phyloP scores from a whole-genome alignment of 2,797 vertebrate genomes.

The Salmo trutta region DNA sequence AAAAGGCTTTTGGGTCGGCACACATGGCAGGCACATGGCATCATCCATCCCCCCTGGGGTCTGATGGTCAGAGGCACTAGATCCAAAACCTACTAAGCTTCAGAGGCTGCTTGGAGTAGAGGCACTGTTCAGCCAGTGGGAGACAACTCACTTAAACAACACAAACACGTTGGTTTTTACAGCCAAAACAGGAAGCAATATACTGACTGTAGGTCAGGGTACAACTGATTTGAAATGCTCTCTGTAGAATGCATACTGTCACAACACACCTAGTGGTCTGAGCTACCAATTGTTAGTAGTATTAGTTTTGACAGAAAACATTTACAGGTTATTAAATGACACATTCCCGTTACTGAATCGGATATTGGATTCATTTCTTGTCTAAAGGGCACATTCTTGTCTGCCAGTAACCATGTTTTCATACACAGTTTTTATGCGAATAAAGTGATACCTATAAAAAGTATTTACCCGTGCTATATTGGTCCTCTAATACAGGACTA shows the following conservation, averaged over 20 bases:
- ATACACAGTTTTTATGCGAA: too few species aligned
- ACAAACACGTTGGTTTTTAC: slow-evolving; percentile 5
- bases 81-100: slow-evolving; percentile 33
- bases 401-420: too few species aligned
- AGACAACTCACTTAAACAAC: slow-evolving; percentile 22
- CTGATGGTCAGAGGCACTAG: slow-evolving; percentile 8
- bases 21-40: slow-evolving; percentile 61
- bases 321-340: too few species aligned
- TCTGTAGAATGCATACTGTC: slow-evolving; percentile 10
- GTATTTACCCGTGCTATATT: too few species aligned
- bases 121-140: slow-evolving; percentile 17
- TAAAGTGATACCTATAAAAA: too few species aligned
- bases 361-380: too few species aligned
- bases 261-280: neutral
- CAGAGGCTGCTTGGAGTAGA: slow-evolving; percentile 26
- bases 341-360: too few species aligned
- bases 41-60: slow-evolving; percentile 45
- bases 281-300: too few species aligned
- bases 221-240: neutral
- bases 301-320: too few species aligned
- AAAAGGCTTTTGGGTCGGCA: slow-evolving; percentile 20
- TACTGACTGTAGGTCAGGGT: slow-evolving; percentile 19
- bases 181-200: slow-evolving; percentile 35
- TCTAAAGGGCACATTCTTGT: too few species aligned
- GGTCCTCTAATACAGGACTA: too few species aligned